Evolutionary conservation across 2,113 vertebrate genomes (phyloP).

Genomic region (Noturus placidus): DNA sequence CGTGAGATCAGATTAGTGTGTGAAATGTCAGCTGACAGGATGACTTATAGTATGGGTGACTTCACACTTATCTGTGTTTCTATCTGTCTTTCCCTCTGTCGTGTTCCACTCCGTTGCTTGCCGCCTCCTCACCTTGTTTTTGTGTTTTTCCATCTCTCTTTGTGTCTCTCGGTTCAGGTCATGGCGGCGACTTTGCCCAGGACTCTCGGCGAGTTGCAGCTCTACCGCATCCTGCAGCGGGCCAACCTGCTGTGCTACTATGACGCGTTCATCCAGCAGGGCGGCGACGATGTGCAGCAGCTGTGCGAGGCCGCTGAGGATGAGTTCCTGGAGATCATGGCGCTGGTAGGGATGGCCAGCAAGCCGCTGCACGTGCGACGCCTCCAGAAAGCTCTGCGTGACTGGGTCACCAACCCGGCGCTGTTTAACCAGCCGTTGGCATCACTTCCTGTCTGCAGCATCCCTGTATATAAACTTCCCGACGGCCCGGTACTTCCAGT

Average conservation of each 20-base stretch:
- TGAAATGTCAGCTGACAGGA: not conserved
- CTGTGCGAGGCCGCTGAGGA: constrained; percentile 97
- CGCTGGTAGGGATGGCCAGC: constrained; percentile 96
- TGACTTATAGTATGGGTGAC: not conserved
- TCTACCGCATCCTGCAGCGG: constrained; percentile 93
- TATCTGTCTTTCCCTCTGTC: not conserved
- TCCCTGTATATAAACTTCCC: constrained; percentile 94
- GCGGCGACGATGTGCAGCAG: constrained; percentile 96
- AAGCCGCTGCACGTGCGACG: constrained; percentile 94
- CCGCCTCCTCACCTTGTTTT: not conserved
- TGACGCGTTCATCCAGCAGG: constrained; percentile 98
- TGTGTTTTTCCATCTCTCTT: not conserved
- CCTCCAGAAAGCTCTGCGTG: constrained; percentile 92
- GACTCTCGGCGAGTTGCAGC: constrained; percentile 96
- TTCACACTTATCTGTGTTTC: constrained; percentile 7
- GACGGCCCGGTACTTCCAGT: constrained; percentile 82
- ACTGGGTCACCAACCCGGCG: constrained; percentile 97
- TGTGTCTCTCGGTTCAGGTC: constrained; percentile 62
- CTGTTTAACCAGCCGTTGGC: constrained; percentile 96
- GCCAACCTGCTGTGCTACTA: constrained; percentile 96
- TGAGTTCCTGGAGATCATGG: constrained; percentile 98
- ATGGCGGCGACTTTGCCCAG: constrained; percentile 94
- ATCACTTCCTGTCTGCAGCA: constrained; percentile 95
- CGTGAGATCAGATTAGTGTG: not conserved
- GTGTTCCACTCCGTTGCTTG: not conserved